Conservation (phyloP, 2,113 vertebrate genomes). For the Anser cygnoides region DNA sequence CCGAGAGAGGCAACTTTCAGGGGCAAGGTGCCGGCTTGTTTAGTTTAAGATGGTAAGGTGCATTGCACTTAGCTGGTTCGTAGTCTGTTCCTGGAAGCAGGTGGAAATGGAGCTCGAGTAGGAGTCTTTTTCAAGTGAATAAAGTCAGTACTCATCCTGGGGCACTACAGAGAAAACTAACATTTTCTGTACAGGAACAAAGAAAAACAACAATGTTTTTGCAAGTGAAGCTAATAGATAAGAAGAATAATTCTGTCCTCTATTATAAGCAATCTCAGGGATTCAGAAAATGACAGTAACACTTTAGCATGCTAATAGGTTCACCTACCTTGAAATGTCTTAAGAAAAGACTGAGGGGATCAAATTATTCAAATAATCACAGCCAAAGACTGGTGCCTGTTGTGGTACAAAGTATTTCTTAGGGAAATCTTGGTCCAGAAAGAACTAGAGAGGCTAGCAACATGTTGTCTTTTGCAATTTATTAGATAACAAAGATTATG, state of each 20-base stretch:
- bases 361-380: not conserved
- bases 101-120: not conserved
- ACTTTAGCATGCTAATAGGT: not conserved
- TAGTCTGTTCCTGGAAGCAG: not conserved
- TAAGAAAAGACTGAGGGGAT: not conserved
- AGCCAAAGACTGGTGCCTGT: not conserved
- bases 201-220: not conserved
- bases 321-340: not conserved
- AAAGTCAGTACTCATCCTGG: not conserved
- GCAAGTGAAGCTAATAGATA: not conserved
- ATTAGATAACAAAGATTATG: not conserved
- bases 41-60: not conserved
- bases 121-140: not conserved
- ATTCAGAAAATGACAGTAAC: not conserved
- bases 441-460: not conserved
- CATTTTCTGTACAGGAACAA: not conserved
- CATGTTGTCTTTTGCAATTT: not conserved
- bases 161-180: not conserved
- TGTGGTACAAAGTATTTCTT: not conserved
- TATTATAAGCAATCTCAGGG: not conserved
- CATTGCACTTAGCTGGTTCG: not conserved
- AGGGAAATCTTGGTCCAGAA: not conserved
- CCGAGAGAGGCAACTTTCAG: not conserved
- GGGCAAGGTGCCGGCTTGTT: not conserved
- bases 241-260: not conserved